Evolutionary conservation across 2,113 vertebrate species (phyloP), one percentile per base, ranked within the genome.

Genomic region (Eudyptes chrysolophus): DNA sequence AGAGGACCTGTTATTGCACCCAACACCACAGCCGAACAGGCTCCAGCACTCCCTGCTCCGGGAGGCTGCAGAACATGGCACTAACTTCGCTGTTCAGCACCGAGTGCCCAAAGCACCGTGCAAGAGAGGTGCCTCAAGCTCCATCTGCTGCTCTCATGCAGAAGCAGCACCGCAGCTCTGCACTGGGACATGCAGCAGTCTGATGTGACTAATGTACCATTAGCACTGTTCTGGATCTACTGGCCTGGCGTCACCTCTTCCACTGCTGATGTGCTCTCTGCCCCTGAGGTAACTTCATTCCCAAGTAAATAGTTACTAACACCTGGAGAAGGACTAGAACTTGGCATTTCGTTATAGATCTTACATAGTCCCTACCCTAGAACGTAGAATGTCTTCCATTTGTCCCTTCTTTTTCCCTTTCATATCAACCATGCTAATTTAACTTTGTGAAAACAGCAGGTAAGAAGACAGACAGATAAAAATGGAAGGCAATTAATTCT

Each of bases 101-200:
- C 0, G 1, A 44, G 40, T 5, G 11, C 51, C 44, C 68, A 57
- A 27, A 69, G 38, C 34, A n/a, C 55, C 0, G 0, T 1, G 2
- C 38, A 38, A 8, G 6, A 62, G 42, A 66, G 17, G 10, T 44
- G 82, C n/a, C 78, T 85, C 52, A 64, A 38, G 36, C 57, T 61
- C 61, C 48, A 60, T 4, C 61, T 51, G 57, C 61, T 87, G 85
- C 84, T 58, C 25, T 51, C 3, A 2, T 0, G 51, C 26, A 61
- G 68, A 18, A 24, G 71, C 2, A 2, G 57, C 62, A 72, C 4
- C 7, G 84, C 76, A 77, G 40, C 40, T 89, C 54, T 29, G 36
- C 27, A 29, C 58, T n/a, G 64, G 40, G 77, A 36, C 42, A 4
- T 2, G 61, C 19, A 61, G 30, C 72, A 66, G 9, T 19, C 46